A percentile compares a stretch with the other conserved stretches of the same genome.
These are phyloP conservation scores for Xenotilapia leptura DNA, from an alignment of 2,113 vertebrate species.

Conservation along the genomic window DNA sequence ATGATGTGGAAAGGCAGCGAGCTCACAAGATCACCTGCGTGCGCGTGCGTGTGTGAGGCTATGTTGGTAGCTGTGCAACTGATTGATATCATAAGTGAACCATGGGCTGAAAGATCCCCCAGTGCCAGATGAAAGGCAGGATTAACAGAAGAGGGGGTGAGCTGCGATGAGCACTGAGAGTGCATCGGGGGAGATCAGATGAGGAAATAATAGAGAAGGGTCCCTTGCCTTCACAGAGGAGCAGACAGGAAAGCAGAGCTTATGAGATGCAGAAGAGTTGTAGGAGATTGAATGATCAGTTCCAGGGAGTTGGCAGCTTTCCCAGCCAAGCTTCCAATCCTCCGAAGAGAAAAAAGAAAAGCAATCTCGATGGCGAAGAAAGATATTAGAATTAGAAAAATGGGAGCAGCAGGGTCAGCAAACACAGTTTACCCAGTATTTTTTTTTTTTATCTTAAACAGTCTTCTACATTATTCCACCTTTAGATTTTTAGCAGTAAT, in stretches of 20 bases:
- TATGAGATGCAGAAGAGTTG: slow-evolving; percentile 59
- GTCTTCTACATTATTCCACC: not conserved
- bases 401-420: slow-evolving; percentile 9
- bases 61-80: slow-evolving; percentile 36
- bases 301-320: slow-evolving; percentile 54
- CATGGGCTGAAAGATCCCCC: slow-evolving; percentile 52
- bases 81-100: slow-evolving; percentile 66
- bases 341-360: slow-evolving; percentile 21
- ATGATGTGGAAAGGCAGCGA: not conserved
- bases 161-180: slow-evolving; percentile 49
- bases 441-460: not conserved
- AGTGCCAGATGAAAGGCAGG: slow-evolving; percentile 65
- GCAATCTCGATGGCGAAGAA: slow-evolving; percentile 32
- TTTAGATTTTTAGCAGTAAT: not conserved
- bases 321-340: slow-evolving; percentile 45
- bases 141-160: slow-evolving; percentile 65
- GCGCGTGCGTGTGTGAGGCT: not conserved
- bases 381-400: slow-evolving; percentile 42
- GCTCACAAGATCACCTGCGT: not conserved
- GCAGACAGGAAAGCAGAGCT: slow-evolving; percentile 4
- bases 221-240: slow-evolving; percentile 31
- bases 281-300: slow-evolving; percentile 61
- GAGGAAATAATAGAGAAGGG: slow-evolving; percentile 66
- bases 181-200: slow-evolving; percentile 61
- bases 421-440: slow-evolving; percentile 10